Conservation (phyloP, 2,797 vertebrate species). For the Staurois parvus region DNA sequence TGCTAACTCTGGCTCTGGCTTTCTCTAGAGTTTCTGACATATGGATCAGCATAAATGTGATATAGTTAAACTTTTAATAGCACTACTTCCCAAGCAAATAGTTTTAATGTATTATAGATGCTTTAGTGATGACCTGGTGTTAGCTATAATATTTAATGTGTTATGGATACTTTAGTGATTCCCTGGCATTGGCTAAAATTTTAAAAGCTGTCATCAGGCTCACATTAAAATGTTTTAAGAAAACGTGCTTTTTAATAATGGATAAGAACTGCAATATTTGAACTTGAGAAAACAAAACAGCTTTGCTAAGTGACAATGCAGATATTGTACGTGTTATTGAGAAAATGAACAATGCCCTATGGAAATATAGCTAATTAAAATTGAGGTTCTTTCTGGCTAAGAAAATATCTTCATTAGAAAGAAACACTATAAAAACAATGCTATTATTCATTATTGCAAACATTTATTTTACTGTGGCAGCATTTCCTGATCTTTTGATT, state of each 20-base stretch:
- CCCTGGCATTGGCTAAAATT: too few species aligned
- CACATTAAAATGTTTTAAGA: background rate
- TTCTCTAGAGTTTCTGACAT: too few species aligned
- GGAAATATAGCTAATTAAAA: constrained; percentile 9
- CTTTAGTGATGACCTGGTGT: too few species aligned
- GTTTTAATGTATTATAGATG: too few species aligned
- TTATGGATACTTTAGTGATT: too few species aligned
- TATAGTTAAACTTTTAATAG: too few species aligned
- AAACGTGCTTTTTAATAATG: background rate
- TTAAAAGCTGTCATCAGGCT: too few species aligned
- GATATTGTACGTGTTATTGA: background rate
- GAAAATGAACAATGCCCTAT: constrained; percentile 8
- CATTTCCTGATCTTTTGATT: background rate
- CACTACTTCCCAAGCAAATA: too few species aligned
- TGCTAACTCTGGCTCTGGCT: too few species aligned
- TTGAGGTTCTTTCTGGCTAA: background rate
- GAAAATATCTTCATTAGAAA: constrained; percentile 17
- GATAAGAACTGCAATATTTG: background rate
- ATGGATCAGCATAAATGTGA: too few species aligned
- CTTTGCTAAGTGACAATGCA: background rate
- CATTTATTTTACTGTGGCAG: constrained; percentile 16
- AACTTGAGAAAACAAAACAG: background rate
- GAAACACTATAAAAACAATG: constrained; percentile 10
- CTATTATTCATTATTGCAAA: constrained; percentile 21
- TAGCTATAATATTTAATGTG: too few species aligned